Evolutionary conservation across 2,797 vertebrate genomes (phyloP), one percentile per base, ranked within the genome.

Genomic region (Clarias fuscus): DNA sequence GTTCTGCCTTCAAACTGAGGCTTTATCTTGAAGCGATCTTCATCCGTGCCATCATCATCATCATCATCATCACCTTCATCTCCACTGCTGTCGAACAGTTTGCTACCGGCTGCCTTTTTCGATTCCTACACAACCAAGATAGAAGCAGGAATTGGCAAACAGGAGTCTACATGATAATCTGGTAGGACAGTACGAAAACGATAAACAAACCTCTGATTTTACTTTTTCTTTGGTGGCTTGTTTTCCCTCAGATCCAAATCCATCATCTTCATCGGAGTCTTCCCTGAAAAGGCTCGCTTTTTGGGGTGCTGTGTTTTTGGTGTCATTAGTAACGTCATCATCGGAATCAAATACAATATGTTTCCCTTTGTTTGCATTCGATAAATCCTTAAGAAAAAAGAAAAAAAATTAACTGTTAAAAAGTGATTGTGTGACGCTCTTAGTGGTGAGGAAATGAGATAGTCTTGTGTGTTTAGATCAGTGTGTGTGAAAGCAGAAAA

Each of bases 1-100:
- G 97, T 95, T 95, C 86, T 95, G 88, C 98, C 98, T 93, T 99
- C 97, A 94, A 97, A 99, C 90, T 99, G 96, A 84, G 97, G 97
- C 88, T 97, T 97, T 90, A 98, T 94, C 91, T 95, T 93, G 91
- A 99, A 99, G 82, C 94, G 94, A 43, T 93, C 90, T 2, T 86
- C 86, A 0, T 96, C 95, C 24, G 93, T 89, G 5, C 92, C 91
- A 56, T 93, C 93, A 0, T 89, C 91, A 33, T 98, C 96, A 40
- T 96, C 95, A 0, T 96, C 96, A 0, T 56, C 91, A 48, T 93
- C 93, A 0, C 89, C 91, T 33, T 98, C 96, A 53, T 96, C 96
- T 1, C 96, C 96, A 0, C 96, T 97, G 93, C 94, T 95, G 6
- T 93, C 94, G 90, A 99, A 99, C 76, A 99, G 93, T 86, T 91